These are phyloP conservation scores for Ptychobarbus kaznakovi DNA, from an alignment of 2,797 vertebrate species.

Conservation along the genomic window DNA sequence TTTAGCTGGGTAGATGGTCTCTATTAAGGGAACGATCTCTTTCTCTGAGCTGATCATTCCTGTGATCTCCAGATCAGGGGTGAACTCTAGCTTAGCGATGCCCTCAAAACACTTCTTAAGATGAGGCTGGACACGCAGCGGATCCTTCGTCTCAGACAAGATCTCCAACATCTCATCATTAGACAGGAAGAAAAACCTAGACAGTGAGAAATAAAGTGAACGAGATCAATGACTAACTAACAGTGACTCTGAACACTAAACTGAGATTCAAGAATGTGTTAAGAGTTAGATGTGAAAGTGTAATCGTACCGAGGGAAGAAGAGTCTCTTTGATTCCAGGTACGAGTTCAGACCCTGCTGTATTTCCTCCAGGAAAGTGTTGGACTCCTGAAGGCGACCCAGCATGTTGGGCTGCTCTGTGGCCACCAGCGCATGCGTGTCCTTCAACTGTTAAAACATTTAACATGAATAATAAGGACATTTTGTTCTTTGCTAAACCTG, in stretches of 20 bases:
- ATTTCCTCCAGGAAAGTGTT: constrained; percentile 88
- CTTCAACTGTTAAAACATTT: constrained; percentile 77
- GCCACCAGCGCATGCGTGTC: constrained; percentile 85
- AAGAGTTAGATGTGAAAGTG: not conserved
- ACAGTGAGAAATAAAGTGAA: not conserved
- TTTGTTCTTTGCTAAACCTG: not conserved
- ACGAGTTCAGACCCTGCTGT: constrained; percentile 89
- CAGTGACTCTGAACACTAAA: not conserved
- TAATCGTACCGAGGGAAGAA: constrained; percentile 89
- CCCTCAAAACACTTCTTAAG: constrained; percentile 97
- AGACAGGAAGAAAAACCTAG: constrained; percentile 93
- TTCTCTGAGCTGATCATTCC: constrained; percentile 95
- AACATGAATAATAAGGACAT: not conserved
- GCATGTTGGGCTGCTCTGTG: constrained; percentile 87
- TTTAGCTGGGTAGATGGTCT: constrained; percentile 82
- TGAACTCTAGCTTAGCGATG: constrained; percentile 90
- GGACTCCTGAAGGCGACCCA: constrained; percentile 85
- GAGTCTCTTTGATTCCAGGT: constrained; percentile 92
- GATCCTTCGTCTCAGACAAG: constrained; percentile 94
- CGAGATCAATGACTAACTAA: not conserved
- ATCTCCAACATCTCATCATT: constrained; percentile 95
- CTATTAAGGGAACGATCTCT: constrained; percentile 83
- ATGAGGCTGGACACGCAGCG: constrained; percentile 90
- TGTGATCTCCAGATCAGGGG: constrained; percentile 78
- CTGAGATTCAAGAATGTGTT: not conserved